These are phyloP conservation scores for Melanerpes formicivorus DNA, from an alignment of 2,113 vertebrate genomes.

Conservation along the genomic window DNA sequence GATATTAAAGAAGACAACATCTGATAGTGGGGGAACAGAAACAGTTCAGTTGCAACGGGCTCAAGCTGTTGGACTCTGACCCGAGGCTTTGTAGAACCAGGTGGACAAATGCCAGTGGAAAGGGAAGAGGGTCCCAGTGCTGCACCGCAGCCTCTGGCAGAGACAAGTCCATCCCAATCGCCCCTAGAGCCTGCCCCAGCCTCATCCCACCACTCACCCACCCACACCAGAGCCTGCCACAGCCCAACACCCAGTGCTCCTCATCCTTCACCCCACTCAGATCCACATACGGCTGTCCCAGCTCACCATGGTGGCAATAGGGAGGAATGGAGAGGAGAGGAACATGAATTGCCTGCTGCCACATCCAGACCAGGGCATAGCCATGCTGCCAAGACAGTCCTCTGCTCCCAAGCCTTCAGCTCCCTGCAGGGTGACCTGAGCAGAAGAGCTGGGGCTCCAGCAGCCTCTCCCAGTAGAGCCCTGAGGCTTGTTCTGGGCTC, in stretches of 20 bases:
- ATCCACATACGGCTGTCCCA: background rate
- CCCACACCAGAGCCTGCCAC: background rate
- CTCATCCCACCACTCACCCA: too few species aligned
- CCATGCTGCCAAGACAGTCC: too few species aligned
- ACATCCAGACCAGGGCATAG: too few species aligned
- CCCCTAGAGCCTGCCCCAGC: background rate
- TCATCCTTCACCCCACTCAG: background rate
- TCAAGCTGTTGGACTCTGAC: background rate
- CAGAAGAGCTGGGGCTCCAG: too few species aligned
- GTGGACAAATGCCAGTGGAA: rapidly evolving
- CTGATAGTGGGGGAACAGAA: background rate
- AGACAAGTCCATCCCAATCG: background rate
- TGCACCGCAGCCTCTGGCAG: background rate
- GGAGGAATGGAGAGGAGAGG: background rate
- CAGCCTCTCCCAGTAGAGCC: too few species aligned
- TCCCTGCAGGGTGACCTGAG: too few species aligned
- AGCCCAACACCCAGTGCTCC: background rate
- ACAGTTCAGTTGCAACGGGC: background rate
- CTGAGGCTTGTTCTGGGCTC: too few species aligned
- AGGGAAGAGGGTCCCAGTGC: background rate
- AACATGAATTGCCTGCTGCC: too few species aligned
- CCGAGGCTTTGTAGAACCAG: background rate
- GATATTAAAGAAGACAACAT: background rate
- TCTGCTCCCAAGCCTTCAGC: too few species aligned
- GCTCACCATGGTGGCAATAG: background rate